phyloP scores from a whole-genome alignment of 2,888 invertebrate genomes.

The Chironomus riparius region DNA sequence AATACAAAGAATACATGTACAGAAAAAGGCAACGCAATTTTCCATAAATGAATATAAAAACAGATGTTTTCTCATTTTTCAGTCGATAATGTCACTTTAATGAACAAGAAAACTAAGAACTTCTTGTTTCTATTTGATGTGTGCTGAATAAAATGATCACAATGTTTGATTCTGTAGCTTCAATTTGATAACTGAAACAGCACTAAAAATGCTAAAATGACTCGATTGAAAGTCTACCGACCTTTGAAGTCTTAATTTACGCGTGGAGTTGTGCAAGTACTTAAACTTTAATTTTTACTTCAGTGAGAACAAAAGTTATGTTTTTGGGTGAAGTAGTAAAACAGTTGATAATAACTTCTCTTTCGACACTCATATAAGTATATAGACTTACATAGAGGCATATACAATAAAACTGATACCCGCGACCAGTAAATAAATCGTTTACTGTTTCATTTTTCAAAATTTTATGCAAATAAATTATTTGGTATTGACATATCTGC shows the following conservation, averaged over 20 bases:
- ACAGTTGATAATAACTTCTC: background rate
- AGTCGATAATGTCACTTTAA: too few species aligned
- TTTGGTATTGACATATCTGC: background rate
- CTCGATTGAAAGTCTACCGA: background rate
- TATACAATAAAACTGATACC: background rate
- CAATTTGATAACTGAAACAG: too few species aligned
- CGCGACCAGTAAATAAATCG: background rate
- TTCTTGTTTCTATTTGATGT: too few species aligned
- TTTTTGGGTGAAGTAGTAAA: background rate
- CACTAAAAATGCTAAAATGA: too few species aligned
- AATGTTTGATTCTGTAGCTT: too few species aligned
- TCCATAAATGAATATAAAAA: background rate
- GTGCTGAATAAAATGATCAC: too few species aligned
- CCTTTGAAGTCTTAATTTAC: background rate
- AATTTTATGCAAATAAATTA: background rate
- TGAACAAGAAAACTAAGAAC: too few species aligned
- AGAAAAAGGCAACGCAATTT: background rate
- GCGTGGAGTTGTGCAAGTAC: background rate
- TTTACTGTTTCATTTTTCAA: background rate
- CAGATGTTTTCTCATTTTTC: background rate
- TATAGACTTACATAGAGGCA: background rate
- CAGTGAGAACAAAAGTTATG: background rate
- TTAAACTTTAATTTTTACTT: background rate
- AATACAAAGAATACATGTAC: background rate
- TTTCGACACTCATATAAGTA: background rate